A percentile compares a stretch with the other conserved stretches of the same genome.
Evolutionary conservation across 2,113 vertebrate species (phyloP).

Genomic region (Micronisus gabar): DNA sequence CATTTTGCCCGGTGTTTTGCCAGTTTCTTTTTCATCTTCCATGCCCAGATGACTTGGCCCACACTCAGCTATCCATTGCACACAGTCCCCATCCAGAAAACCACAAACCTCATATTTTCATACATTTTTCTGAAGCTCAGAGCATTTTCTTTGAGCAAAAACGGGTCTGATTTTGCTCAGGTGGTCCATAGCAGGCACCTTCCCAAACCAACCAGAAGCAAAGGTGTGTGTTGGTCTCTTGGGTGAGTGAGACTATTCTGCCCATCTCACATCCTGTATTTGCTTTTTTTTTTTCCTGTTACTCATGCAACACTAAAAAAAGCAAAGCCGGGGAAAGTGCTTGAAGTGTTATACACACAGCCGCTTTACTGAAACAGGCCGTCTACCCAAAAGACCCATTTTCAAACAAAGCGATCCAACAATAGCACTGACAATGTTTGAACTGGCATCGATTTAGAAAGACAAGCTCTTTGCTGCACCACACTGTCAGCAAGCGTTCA

Average conservation of each 20-base stretch:
- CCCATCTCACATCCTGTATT: neutral
- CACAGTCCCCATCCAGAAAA: neutral
- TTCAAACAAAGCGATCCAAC: slow-evolving; percentile 44
- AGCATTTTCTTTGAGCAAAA: neutral
- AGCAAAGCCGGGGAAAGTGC: neutral
- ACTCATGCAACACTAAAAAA: neutral
- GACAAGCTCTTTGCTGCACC: slow-evolving; percentile 36
- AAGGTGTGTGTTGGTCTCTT: neutral
- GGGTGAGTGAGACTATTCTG: neutral
- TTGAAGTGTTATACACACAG: neutral
- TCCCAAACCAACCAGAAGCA: neutral
- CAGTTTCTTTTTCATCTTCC: neutral
- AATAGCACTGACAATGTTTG: slow-evolving; percentile 53
- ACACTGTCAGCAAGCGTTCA: slow-evolving; percentile 1
- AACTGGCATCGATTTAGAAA: slow-evolving; percentile 16
- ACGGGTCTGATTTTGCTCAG: neutral
- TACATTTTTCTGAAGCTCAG: neutral
- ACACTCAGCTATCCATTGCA: neutral
- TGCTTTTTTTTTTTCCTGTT: neutral
- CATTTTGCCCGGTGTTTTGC: neutral
- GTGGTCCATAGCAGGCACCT: neutral
- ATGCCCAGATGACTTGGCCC: neutral
- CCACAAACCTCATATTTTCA: neutral
- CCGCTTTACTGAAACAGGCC: neutral
- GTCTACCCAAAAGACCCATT: slow-evolving; percentile 30